Base-by-base conservation (phyloP, 2,888 invertebrate genomes). In the Eilema griseolum region DNA sequence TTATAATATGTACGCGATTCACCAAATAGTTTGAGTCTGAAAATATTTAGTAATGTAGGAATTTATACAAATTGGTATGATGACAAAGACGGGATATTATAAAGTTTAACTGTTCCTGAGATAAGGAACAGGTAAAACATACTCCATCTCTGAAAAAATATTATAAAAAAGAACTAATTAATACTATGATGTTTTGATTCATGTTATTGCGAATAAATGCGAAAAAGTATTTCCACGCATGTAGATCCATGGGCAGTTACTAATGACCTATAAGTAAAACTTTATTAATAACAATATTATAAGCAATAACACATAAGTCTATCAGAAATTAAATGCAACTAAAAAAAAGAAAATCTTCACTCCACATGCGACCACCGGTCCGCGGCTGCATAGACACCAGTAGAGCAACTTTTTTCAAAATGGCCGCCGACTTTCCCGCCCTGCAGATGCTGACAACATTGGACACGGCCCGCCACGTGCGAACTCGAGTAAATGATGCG, bases 401-500 rank as follows among this genome's bases (percentile, higher is more conserved):
- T 85, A 80, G 78, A 82, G 86, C 89, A 79, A 89, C 89, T 92
- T 90, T 87, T 92, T 93, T 91, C 89, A 92, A 90, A 84, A 92
- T 92, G 92, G 90, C 91, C 83, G 88, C 84, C 77, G 78, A 82
- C 84, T 88, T 89, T 88, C 88, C 88, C 89, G 90, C 90, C 87
- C 80, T 78, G 81, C 80, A 85, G 80, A 84, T 83, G 86, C 87
- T 89, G 91, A 88, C 89, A 90, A 84, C 85, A 86, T 85, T 83
- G 84, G 86, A 89, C 87, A 86, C 83, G 75, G 79, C 78, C 75
- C 66, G 87, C 89, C 92, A 92, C 90, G 91, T 91, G 91, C 88
- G 88, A 88, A 83, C 81, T 81, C 77, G 82, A 84, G 83, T 85
- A 85, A 87, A 86, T 85, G 83, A 88, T 86, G 84, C 78, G 81